Conservation (phyloP, 2,888 invertebrate genomes). For the Drosophila yooni region DNA sequence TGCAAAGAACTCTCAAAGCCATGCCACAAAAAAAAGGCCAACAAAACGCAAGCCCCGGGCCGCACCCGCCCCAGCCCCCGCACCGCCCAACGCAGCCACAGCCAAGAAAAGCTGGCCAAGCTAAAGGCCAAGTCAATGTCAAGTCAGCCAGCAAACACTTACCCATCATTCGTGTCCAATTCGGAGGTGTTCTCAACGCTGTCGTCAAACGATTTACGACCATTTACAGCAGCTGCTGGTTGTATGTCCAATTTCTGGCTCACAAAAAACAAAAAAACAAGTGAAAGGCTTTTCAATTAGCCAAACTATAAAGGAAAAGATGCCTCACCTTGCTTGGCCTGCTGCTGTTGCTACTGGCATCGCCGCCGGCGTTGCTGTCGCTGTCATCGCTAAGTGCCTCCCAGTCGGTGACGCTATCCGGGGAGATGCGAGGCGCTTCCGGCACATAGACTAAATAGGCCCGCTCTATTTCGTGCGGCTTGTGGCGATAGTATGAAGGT, state of each 20-base stretch:
- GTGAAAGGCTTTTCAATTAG: slow-evolving; percentile 41
- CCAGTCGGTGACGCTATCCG: slow-evolving; percentile 88
- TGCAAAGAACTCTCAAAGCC: slow-evolving; percentile 70
- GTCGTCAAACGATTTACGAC: slow-evolving; percentile 76
- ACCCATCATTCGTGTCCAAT: slow-evolving; percentile 82
- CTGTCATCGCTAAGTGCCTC: slow-evolving; percentile 86
- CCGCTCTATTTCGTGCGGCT: slow-evolving; percentile 91
- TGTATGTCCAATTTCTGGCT: slow-evolving; percentile 76
- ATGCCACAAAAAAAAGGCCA: slow-evolving; percentile 47
- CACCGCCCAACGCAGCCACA: slow-evolving; percentile 1
- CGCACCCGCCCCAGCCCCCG: not conserved
- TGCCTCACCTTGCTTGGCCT: slow-evolving; percentile 70
- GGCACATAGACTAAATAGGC: slow-evolving; percentile 89
- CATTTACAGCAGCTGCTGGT: slow-evolving; percentile 74
- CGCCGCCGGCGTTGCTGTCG: slow-evolving; percentile 57
- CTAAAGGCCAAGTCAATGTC: slow-evolving; percentile 56
- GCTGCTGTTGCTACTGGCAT: slow-evolving; percentile 52
- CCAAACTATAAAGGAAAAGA: not conserved
- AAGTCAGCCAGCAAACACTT: slow-evolving; percentile 55
- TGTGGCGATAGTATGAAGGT: slow-evolving; percentile 91
- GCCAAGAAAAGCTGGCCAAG: slow-evolving; percentile 23
- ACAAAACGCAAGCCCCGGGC: slow-evolving; percentile 37
- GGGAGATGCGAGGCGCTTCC: slow-evolving; percentile 92
- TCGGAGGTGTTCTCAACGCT: slow-evolving; percentile 84
- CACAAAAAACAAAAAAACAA: not conserved